A percentile compares a stretch with the other conserved stretches of the same genome.
Conservation (phyloP, 2,797 vertebrate genomes). For the Pygocentrus nattereri region DNA sequence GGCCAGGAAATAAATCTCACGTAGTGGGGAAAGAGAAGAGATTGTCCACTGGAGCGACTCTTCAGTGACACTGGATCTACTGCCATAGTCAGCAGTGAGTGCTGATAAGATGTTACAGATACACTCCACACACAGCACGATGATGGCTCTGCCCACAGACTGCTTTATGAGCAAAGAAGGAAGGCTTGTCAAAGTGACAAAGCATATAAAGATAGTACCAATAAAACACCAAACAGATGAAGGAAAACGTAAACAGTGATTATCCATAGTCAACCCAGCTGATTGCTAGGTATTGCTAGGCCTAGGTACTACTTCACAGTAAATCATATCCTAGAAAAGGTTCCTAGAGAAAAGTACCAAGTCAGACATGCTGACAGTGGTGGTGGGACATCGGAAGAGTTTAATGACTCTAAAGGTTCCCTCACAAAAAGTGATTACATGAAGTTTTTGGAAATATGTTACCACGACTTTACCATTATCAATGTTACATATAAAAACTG, state of each 20-base stretch:
- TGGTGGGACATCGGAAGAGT: too few species aligned
- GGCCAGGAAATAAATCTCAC: conserved; percentile 73
- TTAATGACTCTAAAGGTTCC: too few species aligned
- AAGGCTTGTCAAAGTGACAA: neutral
- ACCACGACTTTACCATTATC: too few species aligned
- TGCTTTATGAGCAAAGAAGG: conserved; percentile 49
- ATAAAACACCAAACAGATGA: neutral
- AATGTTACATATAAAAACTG: too few species aligned
- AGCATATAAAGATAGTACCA: conserved; percentile 1
- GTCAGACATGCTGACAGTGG: too few species aligned
- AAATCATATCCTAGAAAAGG: neutral
- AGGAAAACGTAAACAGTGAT: neutral
- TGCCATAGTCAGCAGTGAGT: neutral
- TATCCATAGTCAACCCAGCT: neutral
- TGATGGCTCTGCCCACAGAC: conserved; percentile 59
- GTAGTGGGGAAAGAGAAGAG: conserved; percentile 35
- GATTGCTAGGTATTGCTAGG: neutral
- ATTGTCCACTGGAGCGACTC: conserved; percentile 69
- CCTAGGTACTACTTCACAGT: neutral
- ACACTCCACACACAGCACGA: neutral
- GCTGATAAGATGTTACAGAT: conserved; percentile 36
- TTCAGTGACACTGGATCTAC: conserved; percentile 65
- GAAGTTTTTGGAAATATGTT: too few species aligned
- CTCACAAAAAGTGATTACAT: too few species aligned
- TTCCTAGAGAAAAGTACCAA: too few species aligned